Evolutionary conservation across 2,888 invertebrate species (phyloP).

Genomic region (Colletes collaris): DNA sequence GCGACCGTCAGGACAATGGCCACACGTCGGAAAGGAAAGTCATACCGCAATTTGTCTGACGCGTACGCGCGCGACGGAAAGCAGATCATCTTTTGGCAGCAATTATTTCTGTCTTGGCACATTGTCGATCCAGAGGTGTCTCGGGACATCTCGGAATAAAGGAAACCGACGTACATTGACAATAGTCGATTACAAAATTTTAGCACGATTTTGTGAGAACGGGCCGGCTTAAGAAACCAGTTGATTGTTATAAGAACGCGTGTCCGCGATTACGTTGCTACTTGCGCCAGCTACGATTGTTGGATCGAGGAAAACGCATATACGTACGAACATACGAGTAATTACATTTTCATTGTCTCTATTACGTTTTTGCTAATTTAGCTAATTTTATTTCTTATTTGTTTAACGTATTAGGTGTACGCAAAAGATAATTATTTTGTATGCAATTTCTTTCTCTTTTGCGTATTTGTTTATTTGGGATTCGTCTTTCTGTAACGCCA

Average conservation of each 20-base stretch:
- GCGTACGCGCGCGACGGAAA: slow-evolving; percentile 52
- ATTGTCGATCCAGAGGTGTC: slow-evolving; percentile 1
- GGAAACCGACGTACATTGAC: slow-evolving; percentile 39
- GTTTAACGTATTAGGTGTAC: no score
- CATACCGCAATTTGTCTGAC: slow-evolving; percentile 36
- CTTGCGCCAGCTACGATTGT: slow-evolving; percentile 62
- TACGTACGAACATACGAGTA: not conserved
- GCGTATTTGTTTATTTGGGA: no score
- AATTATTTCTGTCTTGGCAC: not conserved
- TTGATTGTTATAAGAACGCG: slow-evolving; percentile 68
- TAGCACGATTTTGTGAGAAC: slow-evolving; percentile 76
- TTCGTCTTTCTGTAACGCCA: no score
- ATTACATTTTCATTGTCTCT: no score
- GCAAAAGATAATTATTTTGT: no score
- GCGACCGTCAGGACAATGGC: slow-evolving; percentile 56
- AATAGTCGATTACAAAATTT: slow-evolving; percentile 74
- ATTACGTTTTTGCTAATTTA: no score
- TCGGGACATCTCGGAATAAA: not conserved
- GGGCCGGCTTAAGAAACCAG: slow-evolving; percentile 69
- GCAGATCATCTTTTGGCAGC: slow-evolving; percentile 12
- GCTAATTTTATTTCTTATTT: no score
- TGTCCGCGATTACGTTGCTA: slow-evolving; percentile 2
- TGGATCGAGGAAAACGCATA: slow-evolving; percentile 40
- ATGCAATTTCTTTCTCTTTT: no score
- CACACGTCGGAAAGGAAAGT: slow-evolving; percentile 56